Percentiles rank a stretch among this genome's conserved stretches.
phyloP scores from a whole-genome alignment of 2,797 vertebrate genomes.

The Notolepis coatsorum region DNA sequence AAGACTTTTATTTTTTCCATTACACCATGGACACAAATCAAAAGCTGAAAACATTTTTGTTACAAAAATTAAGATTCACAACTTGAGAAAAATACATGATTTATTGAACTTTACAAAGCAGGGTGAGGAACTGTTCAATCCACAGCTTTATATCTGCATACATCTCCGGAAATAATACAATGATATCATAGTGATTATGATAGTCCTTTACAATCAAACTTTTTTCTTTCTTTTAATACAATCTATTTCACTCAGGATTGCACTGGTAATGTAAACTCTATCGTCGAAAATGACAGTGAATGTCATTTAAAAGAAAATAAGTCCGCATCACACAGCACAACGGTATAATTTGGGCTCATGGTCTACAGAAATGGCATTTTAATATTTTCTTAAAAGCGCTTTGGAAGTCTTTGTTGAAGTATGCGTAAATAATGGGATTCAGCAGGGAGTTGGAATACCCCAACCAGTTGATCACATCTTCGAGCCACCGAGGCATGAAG shows the following conservation, averaged over 20 bases:
- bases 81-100: slow-evolving; percentile 21
- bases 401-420: slow-evolving; percentile 99
- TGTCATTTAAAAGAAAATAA: background rate
- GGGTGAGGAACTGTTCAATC: slow-evolving; percentile 51
- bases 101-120: slow-evolving; percentile 67
- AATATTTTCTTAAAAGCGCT: slow-evolving; percentile 97
- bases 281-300: background rate
- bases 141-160: slow-evolving; percentile 65
- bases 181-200: slow-evolving; percentile 46
- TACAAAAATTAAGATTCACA: background rate
- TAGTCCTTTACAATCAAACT: slow-evolving; percentile 3
- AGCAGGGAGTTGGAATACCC: slow-evolving; percentile 98
- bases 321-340: background rate
- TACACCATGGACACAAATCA: too few species aligned
- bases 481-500: slow-evolving; percentile 90
- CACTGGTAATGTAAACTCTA: background rate
- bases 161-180: slow-evolving; percentile 37
- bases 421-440: slow-evolving; percentile 98
- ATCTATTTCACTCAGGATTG: background rate
- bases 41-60: too few species aligned
- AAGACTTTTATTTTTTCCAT: too few species aligned
- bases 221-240: slow-evolving; percentile 10
- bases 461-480: slow-evolving; percentile 94
- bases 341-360: slow-evolving; percentile 69
- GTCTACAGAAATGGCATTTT: slow-evolving; percentile 93